Conservation (phyloP, 2,797 vertebrate species). For the Sciaenops ocellatus region DNA sequence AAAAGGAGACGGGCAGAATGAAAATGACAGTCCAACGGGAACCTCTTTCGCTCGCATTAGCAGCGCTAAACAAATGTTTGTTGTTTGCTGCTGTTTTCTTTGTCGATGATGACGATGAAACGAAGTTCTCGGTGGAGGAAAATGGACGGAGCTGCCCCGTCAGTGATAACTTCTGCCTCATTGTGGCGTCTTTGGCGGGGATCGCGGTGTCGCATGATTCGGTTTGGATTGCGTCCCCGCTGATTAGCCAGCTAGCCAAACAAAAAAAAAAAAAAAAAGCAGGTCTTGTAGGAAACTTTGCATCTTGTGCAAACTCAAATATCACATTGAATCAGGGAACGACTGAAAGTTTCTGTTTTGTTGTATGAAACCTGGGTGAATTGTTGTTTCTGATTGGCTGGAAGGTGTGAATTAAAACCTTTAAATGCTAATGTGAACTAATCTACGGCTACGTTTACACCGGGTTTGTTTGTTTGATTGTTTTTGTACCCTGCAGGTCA, state of each 20-base stretch:
- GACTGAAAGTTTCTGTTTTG: slow-evolving; percentile 10
- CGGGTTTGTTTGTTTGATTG: slow-evolving; percentile 16
- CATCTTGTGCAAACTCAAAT: slow-evolving; percentile 32
- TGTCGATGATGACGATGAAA: not conserved
- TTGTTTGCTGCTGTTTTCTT: slow-evolving; percentile 26
- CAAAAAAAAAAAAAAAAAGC: not conserved
- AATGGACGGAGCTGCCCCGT: slow-evolving; percentile 40
- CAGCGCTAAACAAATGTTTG: slow-evolving; percentile 31
- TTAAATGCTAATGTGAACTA: not conserved
- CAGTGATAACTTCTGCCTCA: slow-evolving; percentile 43
- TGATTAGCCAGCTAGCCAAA: slow-evolving; percentile 9
- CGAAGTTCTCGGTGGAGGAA: slow-evolving; percentile 48
- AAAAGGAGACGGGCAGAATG: not conserved
- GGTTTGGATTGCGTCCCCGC: slow-evolving; percentile 4
- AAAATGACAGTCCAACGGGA: slow-evolving; percentile 26
- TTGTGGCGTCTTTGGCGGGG: no score
- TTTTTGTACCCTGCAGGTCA: not conserved
- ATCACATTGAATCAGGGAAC: slow-evolving; percentile 32
- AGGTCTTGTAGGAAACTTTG: not conserved
- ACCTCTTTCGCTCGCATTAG: slow-evolving; percentile 17
- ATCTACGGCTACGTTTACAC: not conserved
- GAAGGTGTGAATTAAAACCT: not conserved
- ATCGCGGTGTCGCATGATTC: slow-evolving; percentile 35
- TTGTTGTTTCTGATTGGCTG: slow-evolving; percentile 27
- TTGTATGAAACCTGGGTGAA: not conserved